Evolutionary conservation across 2,797 vertebrate genomes (phyloP).

Genomic region (Ambastaia sidthimunki): DNA sequence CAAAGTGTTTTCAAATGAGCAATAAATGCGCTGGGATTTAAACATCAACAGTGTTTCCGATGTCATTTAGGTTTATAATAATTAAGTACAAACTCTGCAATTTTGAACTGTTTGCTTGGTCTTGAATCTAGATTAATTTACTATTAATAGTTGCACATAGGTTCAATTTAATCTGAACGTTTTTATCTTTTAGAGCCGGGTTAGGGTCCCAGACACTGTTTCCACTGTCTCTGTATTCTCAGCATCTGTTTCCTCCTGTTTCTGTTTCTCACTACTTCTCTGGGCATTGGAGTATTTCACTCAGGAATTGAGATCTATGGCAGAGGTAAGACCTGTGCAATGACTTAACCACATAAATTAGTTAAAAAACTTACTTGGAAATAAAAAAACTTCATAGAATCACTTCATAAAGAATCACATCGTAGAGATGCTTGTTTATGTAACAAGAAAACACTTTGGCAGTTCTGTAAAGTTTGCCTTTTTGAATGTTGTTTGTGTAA

Average conservation of each 20-base stretch:
- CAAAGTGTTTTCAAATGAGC: neutral
- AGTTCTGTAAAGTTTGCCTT: neutral
- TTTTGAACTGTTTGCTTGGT: neutral
- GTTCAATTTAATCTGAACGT: no score
- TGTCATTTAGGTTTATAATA: neutral
- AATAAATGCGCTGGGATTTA: neutral
- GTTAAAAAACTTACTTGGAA: neutral
- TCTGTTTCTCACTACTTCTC: constrained; percentile 93
- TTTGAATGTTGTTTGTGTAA: no score
- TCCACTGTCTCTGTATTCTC: constrained; percentile 36
- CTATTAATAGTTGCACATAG: no score
- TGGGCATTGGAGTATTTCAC: constrained; percentile 99
- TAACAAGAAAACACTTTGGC: constrained; percentile 17
- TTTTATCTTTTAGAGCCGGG: constrained; percentile 60
- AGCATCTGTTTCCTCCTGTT: neutral
- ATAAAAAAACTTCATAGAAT: neutral
- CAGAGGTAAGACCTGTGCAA: constrained; percentile 82
- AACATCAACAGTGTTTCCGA: neutral
- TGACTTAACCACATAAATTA: neutral
- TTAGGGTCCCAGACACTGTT: constrained; percentile 68
- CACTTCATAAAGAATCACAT: constrained; percentile 18
- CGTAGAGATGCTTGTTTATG: neutral
- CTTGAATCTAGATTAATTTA: neutral
- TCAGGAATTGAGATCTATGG: constrained; percentile 98
- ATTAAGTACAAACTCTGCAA: neutral